Evolutionary conservation across 2,797 vertebrate species (phyloP).

Genomic region (Bucorvus abyssinicus): DNA sequence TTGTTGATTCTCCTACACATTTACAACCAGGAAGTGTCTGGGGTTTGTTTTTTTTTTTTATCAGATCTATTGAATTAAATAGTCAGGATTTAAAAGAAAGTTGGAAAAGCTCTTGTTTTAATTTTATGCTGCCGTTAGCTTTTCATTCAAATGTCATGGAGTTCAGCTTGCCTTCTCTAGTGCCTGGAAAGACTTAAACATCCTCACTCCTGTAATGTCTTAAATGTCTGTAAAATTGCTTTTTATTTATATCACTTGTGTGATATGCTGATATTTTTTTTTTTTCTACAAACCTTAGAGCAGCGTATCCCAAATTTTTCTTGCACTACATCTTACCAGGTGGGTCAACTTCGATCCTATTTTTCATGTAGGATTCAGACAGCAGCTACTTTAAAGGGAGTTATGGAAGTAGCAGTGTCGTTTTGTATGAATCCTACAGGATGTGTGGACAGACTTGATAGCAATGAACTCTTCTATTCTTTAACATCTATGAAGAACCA

Average conservation of each 20-base stretch:
- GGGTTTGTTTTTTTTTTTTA: not conserved
- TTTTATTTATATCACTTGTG: not conserved
- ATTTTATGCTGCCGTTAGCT: not conserved
- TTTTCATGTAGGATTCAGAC: not conserved
- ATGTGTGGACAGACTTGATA: not conserved
- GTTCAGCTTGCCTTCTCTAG: not conserved
- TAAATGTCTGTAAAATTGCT: not conserved
- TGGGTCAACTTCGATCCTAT: not conserved
- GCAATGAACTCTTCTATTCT: not conserved
- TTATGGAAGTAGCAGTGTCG: not conserved
- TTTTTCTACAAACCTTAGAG: not conserved
- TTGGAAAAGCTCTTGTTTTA: not conserved
- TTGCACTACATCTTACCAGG: not conserved
- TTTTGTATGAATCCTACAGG: not conserved
- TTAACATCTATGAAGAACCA: not conserved
- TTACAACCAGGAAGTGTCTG: not conserved
- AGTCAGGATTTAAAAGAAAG: not conserved
- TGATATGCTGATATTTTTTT: not conserved
- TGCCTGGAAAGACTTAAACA: conserved; percentile 1
- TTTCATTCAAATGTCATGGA: not conserved
- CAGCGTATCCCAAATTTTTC: not conserved
- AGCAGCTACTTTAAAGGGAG: not conserved
- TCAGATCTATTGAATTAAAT: not conserved
- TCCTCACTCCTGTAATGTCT: not conserved
- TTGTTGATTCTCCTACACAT: not conserved